These are phyloP conservation scores for Eulemur coronatus DNA, from an alignment of 2,797 vertebrate species.

Conservation along the genomic window DNA sequence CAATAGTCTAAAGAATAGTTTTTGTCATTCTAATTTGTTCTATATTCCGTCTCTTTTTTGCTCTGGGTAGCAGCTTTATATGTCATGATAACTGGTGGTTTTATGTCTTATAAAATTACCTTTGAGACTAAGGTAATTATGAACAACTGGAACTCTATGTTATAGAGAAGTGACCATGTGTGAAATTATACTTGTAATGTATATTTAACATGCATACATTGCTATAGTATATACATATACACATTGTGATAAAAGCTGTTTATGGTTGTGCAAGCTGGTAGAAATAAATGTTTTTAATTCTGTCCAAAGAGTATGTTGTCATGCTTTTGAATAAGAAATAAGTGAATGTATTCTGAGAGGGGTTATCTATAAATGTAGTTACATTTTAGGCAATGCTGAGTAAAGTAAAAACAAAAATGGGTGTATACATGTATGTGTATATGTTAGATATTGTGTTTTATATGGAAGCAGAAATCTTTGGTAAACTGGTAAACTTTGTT, in stretches of 20 bases:
- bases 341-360: background rate
- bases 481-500: background rate
- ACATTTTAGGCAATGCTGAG: background rate
- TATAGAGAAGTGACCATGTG: background rate
- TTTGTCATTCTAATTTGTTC: background rate
- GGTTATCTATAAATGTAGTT: background rate
- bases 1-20: background rate
- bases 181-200: background rate
- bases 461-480: background rate
- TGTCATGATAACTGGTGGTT: background rate
- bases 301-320: background rate
- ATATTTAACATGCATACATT: background rate
- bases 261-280: background rate
- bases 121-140: background rate
- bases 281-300: background rate
- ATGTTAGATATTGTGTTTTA: background rate
- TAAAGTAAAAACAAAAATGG: background rate
- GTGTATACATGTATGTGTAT: background rate
- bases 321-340: conserved; percentile 17
- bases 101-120: background rate
- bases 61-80: background rate
- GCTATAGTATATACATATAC: background rate
- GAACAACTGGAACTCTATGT: background rate
- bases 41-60: background rate
- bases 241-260: background rate